Evolutionary conservation across 64 coral and sea anemone genomes (phyloP).

Genomic region (Platygyra sinensis): DNA sequence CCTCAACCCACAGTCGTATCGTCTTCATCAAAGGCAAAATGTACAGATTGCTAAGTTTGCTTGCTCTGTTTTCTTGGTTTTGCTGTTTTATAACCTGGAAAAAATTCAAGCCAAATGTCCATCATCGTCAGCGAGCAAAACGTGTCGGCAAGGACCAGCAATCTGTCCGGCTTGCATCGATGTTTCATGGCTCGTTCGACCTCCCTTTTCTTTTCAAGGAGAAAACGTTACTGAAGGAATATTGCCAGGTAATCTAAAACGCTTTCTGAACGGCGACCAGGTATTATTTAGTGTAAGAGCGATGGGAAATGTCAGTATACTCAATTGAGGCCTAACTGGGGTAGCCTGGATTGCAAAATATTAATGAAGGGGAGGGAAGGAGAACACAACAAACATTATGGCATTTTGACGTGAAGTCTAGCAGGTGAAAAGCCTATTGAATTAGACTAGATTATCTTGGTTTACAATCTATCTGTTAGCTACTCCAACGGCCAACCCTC

Average conservation of each 20-base stretch:
- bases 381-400: too few species aligned
- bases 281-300: neutral
- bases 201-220: neutral
- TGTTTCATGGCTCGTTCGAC: constrained; percentile 31
- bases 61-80: neutral
- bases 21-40: neutral
- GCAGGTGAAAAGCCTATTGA: too few species aligned
- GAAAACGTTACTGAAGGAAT: neutral
- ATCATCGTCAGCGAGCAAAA: neutral
- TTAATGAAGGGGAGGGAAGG: too few species aligned
- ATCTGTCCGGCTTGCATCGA: constrained; percentile 29
- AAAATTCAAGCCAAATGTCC: neutral
- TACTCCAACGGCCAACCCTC: too few species aligned
- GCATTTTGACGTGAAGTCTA: too few species aligned
- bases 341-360: too few species aligned
- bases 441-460: too few species aligned
- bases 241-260: constrained; percentile 7
- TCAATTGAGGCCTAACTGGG: too few species aligned
- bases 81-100: neutral
- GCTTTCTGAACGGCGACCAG: neutral
- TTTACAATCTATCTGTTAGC: too few species aligned
- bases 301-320: too few species aligned
- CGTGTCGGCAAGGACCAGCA: neutral
- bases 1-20: neutral
- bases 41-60: neutral